Percentiles rank a stretch among this genome's conserved stretches.
These are phyloP conservation scores for Escarpia spicata DNA, from an alignment of 2,888 invertebrate genomes.

Conservation along the genomic window DNA sequence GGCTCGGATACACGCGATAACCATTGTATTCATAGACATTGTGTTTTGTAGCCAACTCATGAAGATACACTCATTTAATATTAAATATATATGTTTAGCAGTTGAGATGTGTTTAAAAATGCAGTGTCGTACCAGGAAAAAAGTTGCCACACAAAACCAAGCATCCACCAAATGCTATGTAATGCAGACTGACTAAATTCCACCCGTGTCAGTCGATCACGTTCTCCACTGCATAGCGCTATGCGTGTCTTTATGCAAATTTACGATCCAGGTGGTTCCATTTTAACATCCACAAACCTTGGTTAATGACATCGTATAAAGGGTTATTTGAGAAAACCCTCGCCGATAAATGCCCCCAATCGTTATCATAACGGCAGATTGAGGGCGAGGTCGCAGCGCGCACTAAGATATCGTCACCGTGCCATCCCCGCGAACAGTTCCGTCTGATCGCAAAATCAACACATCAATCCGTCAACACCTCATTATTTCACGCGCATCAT, in stretches of 20 bases:
- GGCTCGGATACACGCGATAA: no score
- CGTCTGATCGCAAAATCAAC: neutral
- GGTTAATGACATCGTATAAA: neutral
- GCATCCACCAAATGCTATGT: no score
- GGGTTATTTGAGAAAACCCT: constrained; percentile 16
- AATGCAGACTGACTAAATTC: no score
- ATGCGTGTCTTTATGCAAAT: neutral
- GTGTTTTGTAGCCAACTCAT: no score
- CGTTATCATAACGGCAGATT: neutral
- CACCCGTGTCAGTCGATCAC: neutral
- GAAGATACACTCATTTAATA: no score
- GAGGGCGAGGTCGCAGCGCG: neutral
- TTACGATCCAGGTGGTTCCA: neutral
- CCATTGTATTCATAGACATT: no score
- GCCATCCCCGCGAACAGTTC: neutral
- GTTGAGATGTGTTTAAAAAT: no score
- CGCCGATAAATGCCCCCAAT: neutral
- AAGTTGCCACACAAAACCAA: no score
- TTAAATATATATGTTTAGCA: no score
- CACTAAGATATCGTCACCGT: neutral
- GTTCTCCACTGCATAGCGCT: neutral
- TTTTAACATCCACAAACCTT: neutral
- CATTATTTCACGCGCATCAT: neutral
- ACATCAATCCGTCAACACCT: neutral
- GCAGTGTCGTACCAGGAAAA: no score